These are phyloP conservation scores for Heliconius charithonia DNA, from an alignment of 2,888 invertebrate genomes.

Conservation along the genomic window DNA sequence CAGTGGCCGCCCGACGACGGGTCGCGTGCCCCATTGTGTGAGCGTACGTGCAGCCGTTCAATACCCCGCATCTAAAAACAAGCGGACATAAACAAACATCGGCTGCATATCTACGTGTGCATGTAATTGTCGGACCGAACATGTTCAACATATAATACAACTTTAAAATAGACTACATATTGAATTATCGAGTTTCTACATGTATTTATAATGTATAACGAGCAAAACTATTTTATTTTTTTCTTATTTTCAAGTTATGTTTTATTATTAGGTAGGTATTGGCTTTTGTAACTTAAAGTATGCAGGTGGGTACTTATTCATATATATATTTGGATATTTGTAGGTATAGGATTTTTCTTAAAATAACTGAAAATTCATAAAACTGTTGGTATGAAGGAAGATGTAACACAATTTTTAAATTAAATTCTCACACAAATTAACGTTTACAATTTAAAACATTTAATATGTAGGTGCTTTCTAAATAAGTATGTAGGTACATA, in stretches of 20 bases:
- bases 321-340: too few relatives aligned
- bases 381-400: too few relatives aligned
- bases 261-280: background rate
- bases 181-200: background rate
- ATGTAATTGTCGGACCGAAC: background rate
- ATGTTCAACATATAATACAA: background rate
- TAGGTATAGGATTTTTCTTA: too few relatives aligned
- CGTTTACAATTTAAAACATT: too few relatives aligned
- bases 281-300: too few relatives aligned
- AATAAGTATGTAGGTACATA: too few relatives aligned
- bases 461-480: too few relatives aligned
- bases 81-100: slow-evolving; percentile 44
- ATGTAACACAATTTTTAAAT: too few relatives aligned
- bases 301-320: too few relatives aligned
- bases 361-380: too few relatives aligned
- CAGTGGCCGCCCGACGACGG: slow-evolving; percentile 39
- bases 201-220: background rate
- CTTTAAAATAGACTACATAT: background rate
- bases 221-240: background rate
- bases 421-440: too few relatives aligned
- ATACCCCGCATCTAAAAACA: slow-evolving; percentile 46
- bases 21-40: slow-evolving; percentile 47
- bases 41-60: slow-evolving; percentile 43
- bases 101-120: slow-evolving; percentile 7
- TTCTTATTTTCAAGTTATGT: background rate